Base-by-base conservation (phyloP, 2,888 invertebrate genomes). In the Amiota communis region DNA sequence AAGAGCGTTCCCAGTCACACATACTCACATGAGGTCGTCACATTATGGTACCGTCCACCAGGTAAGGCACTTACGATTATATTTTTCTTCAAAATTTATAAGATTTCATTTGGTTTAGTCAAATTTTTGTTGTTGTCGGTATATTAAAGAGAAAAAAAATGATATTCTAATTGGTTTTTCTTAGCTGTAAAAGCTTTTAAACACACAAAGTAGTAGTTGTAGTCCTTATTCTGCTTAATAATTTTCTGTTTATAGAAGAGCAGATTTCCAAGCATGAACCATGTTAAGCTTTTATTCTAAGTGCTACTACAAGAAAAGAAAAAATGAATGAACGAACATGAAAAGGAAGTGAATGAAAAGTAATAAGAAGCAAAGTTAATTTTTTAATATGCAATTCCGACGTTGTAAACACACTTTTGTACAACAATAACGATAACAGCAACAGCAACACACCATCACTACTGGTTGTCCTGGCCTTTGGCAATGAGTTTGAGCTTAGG, bases 1-100 rank as follows among this genome's bases (percentile, higher is more conserved):
- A 99, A 99, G 91, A 98, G 98, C 75, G 98, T 99, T 79, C 99
- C 99, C 77, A 98, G 97, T 89, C 97, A 98, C 90, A 99, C 99
- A 65, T 99, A 98, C 91, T 98, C 98, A 13, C 97, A 98, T 90
- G 99, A 99, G 91, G 97, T 98, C 73, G 99, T 99, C 81, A 99
- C 98, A 77, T 91, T 99, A 78, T 99, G 99, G 99, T 99, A 99
- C 90, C 93, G 99, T 88, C 99, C 99, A 75, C 99, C 99, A 74
- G 93, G 93, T 93, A 79, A 89, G 81, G 77, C 53, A 4, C n/a
- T 51, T 71, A 15, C 10, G n/a, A 2, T 51, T 51, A 51, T 51
- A n/a, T 11, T 36, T 36, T 6, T 36, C 36, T 6, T 36, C 36
- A 36, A 36, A 36, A 36, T 36, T n/a, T 36, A 6, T 36, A 6